Conservation (phyloP, 2,888 invertebrate species). For the Drosophila merina region DNA sequence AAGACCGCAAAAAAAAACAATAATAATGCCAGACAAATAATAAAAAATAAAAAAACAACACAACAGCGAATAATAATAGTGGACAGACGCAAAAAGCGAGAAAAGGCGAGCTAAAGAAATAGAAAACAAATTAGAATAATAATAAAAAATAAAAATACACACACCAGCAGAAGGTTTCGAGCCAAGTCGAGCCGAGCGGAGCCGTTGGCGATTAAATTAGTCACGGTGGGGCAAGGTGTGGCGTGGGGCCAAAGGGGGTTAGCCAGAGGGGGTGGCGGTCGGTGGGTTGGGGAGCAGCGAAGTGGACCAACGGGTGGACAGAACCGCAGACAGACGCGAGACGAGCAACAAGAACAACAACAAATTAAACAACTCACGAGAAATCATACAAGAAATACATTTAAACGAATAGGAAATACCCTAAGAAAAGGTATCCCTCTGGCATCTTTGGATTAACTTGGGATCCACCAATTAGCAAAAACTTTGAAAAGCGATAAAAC, state of each 20-base stretch:
- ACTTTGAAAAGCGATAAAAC: neutral
- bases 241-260: constrained; percentile 20
- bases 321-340: constrained; percentile 41
- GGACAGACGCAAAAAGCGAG: constrained; percentile 35
- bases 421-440: neutral
- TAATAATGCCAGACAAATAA: constrained; percentile 69
- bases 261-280: constrained; percentile 19
- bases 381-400: constrained; percentile 8
- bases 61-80: constrained; percentile 47
- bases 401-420: constrained; percentile 7
- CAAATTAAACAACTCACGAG: neutral
- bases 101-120: constrained; percentile 31
- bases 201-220: constrained; percentile 71
- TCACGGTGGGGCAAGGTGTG: constrained; percentile 36
- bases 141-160: constrained; percentile 61
- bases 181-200: constrained; percentile 43
- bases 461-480: neutral
- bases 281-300: constrained; percentile 54
- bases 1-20: constrained; percentile 49
- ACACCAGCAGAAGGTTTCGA: constrained; percentile 37
- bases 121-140: constrained; percentile 71
- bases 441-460: neutral
- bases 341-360: constrained; percentile 27
- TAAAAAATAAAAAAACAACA: constrained; percentile 42
- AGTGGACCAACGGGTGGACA: constrained; percentile 73